A percentile compares a stretch with the other conserved stretches of the same genome.
These are phyloP conservation scores for Stercorarius parasiticus DNA, from an alignment of 2,113 vertebrate genomes.

Conservation along the genomic window DNA sequence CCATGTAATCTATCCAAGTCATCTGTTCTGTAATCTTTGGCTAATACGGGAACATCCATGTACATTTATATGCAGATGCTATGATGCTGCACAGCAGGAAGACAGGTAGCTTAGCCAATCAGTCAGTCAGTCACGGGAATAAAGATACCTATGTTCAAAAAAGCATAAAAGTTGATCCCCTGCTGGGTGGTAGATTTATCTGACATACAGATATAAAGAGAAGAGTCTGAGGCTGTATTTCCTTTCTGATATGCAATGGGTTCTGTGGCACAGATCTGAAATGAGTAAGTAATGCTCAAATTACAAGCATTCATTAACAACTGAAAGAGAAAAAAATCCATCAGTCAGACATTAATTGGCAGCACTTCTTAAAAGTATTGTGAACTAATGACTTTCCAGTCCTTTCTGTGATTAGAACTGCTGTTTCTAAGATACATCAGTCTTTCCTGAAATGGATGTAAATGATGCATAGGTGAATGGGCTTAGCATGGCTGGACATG, in stretches of 20 bases:
- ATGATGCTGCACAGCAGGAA: background rate
- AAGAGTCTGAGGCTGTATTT: background rate
- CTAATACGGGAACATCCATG: background rate
- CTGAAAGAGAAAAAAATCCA: background rate
- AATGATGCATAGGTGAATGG: background rate
- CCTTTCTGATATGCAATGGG: background rate
- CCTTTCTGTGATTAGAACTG: background rate
- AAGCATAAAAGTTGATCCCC: background rate
- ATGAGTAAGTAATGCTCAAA: background rate
- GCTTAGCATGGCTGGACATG: background rate
- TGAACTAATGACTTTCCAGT: background rate
- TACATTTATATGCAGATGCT: background rate
- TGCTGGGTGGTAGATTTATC: background rate
- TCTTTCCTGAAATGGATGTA: background rate
- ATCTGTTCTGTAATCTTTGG: background rate
- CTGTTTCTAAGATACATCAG: background rate
- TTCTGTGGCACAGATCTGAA: background rate
- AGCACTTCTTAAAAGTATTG: background rate
- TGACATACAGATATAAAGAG: background rate
- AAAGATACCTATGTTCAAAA: background rate
- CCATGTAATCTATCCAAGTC: background rate
- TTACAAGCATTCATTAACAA: background rate
- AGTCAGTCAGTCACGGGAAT: background rate
- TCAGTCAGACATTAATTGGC: background rate
- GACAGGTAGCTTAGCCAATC: background rate